Percentiles rank a stretch among this genome's conserved stretches.
These are phyloP conservation scores for Andrena chrysosceles DNA, from an alignment of 2,888 invertebrate genomes.

Conservation along the genomic window DNA sequence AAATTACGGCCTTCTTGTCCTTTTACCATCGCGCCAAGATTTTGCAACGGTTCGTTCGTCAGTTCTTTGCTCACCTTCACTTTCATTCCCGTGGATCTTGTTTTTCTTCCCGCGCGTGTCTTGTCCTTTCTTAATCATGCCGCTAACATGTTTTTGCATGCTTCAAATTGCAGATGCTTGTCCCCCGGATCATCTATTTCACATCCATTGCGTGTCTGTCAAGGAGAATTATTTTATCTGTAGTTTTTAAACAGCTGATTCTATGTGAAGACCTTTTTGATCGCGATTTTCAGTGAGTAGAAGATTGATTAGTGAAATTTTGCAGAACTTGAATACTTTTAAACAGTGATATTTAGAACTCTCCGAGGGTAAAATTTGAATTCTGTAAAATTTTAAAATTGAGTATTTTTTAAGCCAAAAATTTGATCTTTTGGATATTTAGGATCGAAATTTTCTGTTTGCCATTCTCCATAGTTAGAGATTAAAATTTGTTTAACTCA, in stretches of 20 bases:
- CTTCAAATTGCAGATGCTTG: neutral
- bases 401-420: neutral
- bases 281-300: neutral
- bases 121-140: conserved; percentile 35
- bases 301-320: neutral
- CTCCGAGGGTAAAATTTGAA: neutral
- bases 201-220: conserved; percentile 5
- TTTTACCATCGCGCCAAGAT: conserved; percentile 51
- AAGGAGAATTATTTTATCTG: neutral
- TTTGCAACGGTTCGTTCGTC: conserved; percentile 59
- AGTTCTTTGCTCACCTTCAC: conserved; percentile 65
- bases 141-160: conserved; percentile 25
- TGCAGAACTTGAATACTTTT: neutral
- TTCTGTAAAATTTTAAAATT: neutral
- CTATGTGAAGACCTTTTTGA: neutral
- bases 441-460: too few species aligned
- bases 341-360: neutral
- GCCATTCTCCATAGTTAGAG: too few species aligned
- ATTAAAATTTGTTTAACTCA: too few species aligned
- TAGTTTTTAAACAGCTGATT: neutral
- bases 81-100: conserved; percentile 61
- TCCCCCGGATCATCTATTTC: neutral
- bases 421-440: neutral
- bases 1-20: conserved; percentile 64
- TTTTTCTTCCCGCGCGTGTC: conserved; percentile 32